Base-by-base conservation (phyloP, 2,888 invertebrate species). In the Athalia cordata region DNA sequence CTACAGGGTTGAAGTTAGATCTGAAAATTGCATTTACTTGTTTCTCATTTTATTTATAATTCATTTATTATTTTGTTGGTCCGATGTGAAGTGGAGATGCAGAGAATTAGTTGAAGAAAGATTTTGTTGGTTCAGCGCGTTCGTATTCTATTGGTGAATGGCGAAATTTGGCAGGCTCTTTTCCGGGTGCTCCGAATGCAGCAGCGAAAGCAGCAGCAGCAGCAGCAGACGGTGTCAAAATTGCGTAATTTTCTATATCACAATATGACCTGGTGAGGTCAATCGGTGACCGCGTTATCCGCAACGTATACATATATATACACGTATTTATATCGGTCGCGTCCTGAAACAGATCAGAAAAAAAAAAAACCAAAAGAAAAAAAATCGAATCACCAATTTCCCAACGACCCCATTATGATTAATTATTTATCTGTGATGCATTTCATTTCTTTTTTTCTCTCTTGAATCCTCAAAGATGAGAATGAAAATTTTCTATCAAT, bases 281-380 rank as follows among this genome's bases (percentile, higher is more conserved):
- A 72, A 59, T 7, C 59, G 57, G 45, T 47, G 72, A 72, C 72
- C 72, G 72, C 15, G 59, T 59, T 72, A 72, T 72, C 59, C n/a
- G 13, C 5, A n/a, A 9, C 59, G 59, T n/a, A 72, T 72, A 7
- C 43, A n/a, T 59, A n/a, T n/a, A n/a, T n/a, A n/a, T n/a, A 45
- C 45, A 45, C 29, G 15, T n/a, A 57, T 13, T 55, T n/a, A 47
- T 6, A 68, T 6, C 50, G n/a, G 29, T 29, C 29, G 29, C 29
- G 29, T 29, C 29, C 29, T 29, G 29, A 29, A 29, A 29, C 29
- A 29, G 29, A 29, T 29, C 29, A 29, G 29, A 29, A 2, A 29
- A 2, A 29, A 29, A 29, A 2, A 29, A 29, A 29, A 29, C 0
- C 29, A 29, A 29, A 29, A 29, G 2, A 29, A 29, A 29, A 29